Evolutionary conservation across 92 coral and sea anemone genomes (phyloP).

Genomic region (Porites evermanni): DNA sequence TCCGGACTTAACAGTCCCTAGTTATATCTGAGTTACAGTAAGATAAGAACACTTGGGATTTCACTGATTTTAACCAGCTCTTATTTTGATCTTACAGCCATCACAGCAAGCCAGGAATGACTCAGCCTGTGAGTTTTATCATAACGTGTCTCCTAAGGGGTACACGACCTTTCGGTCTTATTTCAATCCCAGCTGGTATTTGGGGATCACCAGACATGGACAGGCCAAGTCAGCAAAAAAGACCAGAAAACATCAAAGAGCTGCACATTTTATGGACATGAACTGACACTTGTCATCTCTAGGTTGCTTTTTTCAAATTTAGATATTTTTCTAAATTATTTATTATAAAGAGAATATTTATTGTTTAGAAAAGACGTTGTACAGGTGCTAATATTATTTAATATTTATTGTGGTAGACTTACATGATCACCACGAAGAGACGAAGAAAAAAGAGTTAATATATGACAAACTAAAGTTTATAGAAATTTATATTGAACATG

Average conservation of each 20-base stretch:
- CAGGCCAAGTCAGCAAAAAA: conserved; percentile 67
- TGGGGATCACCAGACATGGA: conserved; percentile 62
- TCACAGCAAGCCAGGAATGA: conserved; percentile 29
- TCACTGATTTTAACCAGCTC: conserved; percentile 9
- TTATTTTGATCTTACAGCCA: conserved; percentile 44
- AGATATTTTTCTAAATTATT: conserved; percentile 6
- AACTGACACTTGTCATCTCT: not conserved
- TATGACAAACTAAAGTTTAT: not conserved
- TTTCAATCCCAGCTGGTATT: conserved; percentile 43
- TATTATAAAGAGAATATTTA: conserved; percentile 25
- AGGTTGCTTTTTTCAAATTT: conserved; percentile 17
- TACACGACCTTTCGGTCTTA: conserved; percentile 55
- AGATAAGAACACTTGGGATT: not conserved
- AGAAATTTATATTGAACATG: conserved; percentile 17
- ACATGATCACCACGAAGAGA: not conserved
- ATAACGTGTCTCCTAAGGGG: conserved; percentile 47
- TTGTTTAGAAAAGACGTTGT: conserved; percentile 14
- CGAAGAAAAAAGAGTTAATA: not conserved
- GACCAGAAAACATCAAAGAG: conserved; percentile 36
- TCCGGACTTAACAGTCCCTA: not conserved
- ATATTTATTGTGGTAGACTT: not conserved
- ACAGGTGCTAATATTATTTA: not conserved
- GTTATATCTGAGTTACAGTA: not conserved
- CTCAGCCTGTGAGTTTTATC: conserved; percentile 50
- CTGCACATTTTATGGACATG: conserved; percentile 58